Percentiles rank a stretch among this genome's conserved stretches.
phyloP scores from a whole-genome alignment of 2,113 vertebrate genomes.

The Xiphophorus hellerii region DNA sequence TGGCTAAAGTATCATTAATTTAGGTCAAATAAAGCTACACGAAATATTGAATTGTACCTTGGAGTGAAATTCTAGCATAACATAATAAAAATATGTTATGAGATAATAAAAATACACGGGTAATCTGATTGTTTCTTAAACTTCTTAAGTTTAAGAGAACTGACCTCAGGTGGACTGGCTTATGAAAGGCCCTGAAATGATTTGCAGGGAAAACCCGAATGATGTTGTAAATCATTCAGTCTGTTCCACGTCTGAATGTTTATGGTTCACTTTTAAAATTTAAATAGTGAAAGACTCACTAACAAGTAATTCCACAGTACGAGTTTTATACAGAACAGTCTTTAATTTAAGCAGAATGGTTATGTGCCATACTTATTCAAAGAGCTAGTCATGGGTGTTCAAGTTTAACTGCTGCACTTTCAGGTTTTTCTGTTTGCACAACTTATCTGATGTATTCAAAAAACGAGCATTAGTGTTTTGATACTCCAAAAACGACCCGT shows the following conservation, averaged over 20 bases:
- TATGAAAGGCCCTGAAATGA: background rate
- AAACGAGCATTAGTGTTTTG: background rate
- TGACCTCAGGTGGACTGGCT: conserved; percentile 13
- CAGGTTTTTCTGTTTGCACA: background rate
- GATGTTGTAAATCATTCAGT: background rate
- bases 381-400: background rate
- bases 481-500: background rate
- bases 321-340: background rate
- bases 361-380: background rate
- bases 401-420: background rate
- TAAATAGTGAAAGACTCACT: background rate
- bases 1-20: background rate
- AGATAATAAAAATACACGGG: background rate
- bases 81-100: too few relatives aligned
- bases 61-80: background rate
- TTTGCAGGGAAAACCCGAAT: background rate
- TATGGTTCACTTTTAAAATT: background rate
- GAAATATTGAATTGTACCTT: background rate
- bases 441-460: background rate
- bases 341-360: background rate
- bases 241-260: background rate
- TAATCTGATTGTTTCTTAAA: background rate
- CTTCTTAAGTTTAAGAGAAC: background rate
- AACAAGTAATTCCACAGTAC: background rate
- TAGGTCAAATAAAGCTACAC: background rate